Base-by-base conservation (phyloP, 2,888 invertebrate genomes). In the Conomelus anceps region DNA sequence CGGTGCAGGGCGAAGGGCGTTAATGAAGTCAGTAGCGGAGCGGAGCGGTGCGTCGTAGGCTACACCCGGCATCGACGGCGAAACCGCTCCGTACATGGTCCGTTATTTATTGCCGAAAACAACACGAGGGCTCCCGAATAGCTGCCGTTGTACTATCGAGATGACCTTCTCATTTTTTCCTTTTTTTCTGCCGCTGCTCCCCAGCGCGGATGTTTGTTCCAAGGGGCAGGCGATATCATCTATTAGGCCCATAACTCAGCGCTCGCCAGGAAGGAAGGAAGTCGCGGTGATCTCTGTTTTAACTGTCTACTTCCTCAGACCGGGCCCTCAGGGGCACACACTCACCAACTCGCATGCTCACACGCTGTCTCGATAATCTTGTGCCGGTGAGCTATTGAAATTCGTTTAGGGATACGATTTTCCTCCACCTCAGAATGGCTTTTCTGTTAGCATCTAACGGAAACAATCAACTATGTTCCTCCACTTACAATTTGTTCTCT, bases 81-180 rank as follows among this genome's bases (percentile, higher is more conserved):
- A 9, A 22, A 20, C 7, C 20, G 22, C 86, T 22, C 26, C 34
- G 22, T 17, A n/a, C n/a, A 22, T 29, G 22, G 34, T 23, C 29
- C 22, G 88, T 85, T 88, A 88, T 88, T 88, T 88, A 88, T 88
- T 29, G 88, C 84, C 88, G 86, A 86, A 26, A 86, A 86, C 86
- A 26, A 86, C 24, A 86, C 85, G 85, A 85, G 23, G 88, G 85
- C 88, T 63, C 88, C 88, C 88, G 29, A 85, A 88, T 24, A 88
- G 63, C 63, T 63, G n/a, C 63, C 63, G 63, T 63, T 63, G 22
- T 22, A 34, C 24, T 88, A 88, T 88, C 88, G 85, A 89, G 87
- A 86, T 86, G 86, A 87, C 89, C 89, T 90, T 89, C 87, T 23
- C 26, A 41, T 90, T 87, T 89, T 87, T 87, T 86, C 26, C 85